Base-by-base conservation (phyloP, 1,140 invertebrate species). In the Pteromalus puparum region DNA sequence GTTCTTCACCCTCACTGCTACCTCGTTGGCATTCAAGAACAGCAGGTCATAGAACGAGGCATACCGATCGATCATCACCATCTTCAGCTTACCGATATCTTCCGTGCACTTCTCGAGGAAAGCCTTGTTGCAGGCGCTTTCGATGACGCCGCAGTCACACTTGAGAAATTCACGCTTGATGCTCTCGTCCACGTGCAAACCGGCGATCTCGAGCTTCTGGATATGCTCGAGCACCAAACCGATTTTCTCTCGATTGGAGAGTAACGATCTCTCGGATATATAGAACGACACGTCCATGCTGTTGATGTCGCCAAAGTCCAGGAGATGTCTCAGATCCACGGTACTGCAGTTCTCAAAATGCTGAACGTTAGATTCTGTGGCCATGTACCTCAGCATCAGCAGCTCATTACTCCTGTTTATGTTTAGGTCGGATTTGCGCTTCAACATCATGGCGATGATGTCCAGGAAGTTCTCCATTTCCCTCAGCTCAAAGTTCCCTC, bases 1-100 rank as follows among this genome's bases (percentile, higher is more conserved):
- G 42, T 81, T 85, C 28, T 53, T 79, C 12, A 85, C 28, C 5
- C 83, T 65, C 13, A 85, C 74, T 13, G 84, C 79, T 12, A 85
- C 34, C 15, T 85, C 46, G 67, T 81, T 85, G 13, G 46, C 73
- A n/a, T 82, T 82, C 0, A 85, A 1, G 28, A 85, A 82, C 0
- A 85, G 10, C n/a, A 85, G 30, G 70, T 85, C 79, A 30, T 85
- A 82, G 30, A 85, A 85, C 15, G 73, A 85, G 9, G 74, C 79
- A 26, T 85, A 85, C 21, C 73, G 38, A 30, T 85, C 79, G 65
- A 81, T 78, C 72, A 34, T 48, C 1, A 28, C 65, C 0, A 26
- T 0, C 30, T 75, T 74, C 4, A 84, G 13, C 15, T n/a, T 42
- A 13, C 21, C 1, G 18, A 84, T 68, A 18, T 84, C 83, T 1